Evolutionary conservation across 1,140 invertebrate genomes (phyloP), one percentile per base, ranked within the genome.

Genomic region (Diachasma alloeum): DNA sequence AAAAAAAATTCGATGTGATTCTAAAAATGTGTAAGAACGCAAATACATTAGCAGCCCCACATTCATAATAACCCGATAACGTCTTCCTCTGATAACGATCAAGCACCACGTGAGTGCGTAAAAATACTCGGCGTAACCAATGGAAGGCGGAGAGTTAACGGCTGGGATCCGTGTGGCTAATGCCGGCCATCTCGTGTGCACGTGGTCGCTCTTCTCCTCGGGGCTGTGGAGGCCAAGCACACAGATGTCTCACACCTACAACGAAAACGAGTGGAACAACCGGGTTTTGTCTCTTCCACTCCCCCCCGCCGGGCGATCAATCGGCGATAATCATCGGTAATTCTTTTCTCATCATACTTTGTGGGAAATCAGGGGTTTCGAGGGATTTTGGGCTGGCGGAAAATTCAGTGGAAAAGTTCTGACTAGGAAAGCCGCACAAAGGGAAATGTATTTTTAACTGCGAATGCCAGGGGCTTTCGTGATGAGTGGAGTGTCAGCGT

Each of bases 171-270:
- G 37, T 53, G 31, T 56, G 48, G 48, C 26, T 59, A 63, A 39
- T 37, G 53, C 56, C 22, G 13, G 22, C 37, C 72, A 74, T 74
- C 36, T 44, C 39, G 15, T 26, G 19, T 74, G 59, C 72, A 74
- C 72, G 72, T 74, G 72, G 72, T 67, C 59, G 36, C 11, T 63
- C 24, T 26, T 63, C 22, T 63, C 59, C 59, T 2, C 5, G 19
- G 59, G 5, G 0, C 13, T 63, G 42, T 63, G 24, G 37, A 67
- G 56, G 37, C 56, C 53, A 73, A 36, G n/a, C 53, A 56, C 56
- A 63, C 48, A 53, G 44, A 53, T 53, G 69, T 56, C 11, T 17
- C 11, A 72, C 53, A 56, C 46, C 6, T 31, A 36, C 19, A 56
- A 24, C 22, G 31, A 46, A 53, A 26, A 56, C 24, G n/a, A 9